A percentile compares a stretch with the other conserved stretches of the same genome.
Conservation (phyloP, 2,797 vertebrate genomes). For the Protosalanx chinensis region DNA sequence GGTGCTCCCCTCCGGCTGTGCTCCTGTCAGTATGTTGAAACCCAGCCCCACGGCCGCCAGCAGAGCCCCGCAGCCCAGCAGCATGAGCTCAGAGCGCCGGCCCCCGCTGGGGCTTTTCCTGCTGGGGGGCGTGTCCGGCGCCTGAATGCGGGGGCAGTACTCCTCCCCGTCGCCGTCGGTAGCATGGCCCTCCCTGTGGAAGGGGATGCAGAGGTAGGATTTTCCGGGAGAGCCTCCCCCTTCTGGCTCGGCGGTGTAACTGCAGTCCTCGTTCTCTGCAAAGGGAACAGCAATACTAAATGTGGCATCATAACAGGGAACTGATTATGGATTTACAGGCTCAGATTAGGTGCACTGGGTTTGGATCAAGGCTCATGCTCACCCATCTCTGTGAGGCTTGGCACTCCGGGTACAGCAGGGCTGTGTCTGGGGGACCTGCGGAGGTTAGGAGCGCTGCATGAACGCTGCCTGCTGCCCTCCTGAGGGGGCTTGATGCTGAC, state of each 20-base stretch:
- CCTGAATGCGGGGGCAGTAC: conserved; percentile 73
- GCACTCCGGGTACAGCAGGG: conserved; percentile 86
- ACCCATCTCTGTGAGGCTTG: conserved; percentile 92
- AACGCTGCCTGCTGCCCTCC: conserved; percentile 88
- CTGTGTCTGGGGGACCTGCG: conserved; percentile 86
- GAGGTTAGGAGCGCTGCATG: conserved; percentile 91
- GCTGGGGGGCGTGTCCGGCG: conserved; percentile 82
- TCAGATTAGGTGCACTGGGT: background rate
- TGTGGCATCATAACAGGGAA: background rate
- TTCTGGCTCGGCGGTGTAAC: conserved; percentile 74
- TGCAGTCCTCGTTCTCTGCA: conserved; percentile 88
- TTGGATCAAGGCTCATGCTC: conserved; percentile 40
- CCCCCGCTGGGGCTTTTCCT: conserved; percentile 79
- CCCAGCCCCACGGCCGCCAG: conserved; percentile 90
- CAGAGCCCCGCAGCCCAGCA: conserved; percentile 89
- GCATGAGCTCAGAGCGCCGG: conserved; percentile 83
- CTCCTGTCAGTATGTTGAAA: conserved; percentile 78
- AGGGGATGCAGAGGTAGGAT: conserved; percentile 95
- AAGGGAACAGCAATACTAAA: conserved; percentile 12
- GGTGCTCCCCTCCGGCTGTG: conserved; percentile 81
- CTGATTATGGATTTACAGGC: background rate
- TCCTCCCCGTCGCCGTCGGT: conserved; percentile 76
- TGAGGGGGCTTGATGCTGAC: conserved; percentile 82
- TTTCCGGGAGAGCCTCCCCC: conserved; percentile 72
- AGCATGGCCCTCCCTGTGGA: conserved; percentile 81